Base-by-base conservation (phyloP, 2,797 vertebrate genomes). In the Botia kubotai region DNA sequence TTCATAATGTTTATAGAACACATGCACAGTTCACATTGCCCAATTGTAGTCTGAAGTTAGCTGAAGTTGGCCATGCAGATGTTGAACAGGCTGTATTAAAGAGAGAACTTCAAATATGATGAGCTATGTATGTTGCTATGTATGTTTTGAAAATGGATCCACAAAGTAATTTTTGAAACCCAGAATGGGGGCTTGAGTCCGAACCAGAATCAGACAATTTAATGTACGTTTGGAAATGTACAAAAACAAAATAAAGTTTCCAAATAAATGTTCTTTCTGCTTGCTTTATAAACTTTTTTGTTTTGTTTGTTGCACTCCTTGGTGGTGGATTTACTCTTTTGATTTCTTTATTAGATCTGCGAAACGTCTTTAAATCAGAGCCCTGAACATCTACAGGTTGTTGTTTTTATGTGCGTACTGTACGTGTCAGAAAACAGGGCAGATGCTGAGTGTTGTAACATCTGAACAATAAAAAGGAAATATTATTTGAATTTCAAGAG, bases 231-330 rank as follows among this genome's bases (percentile, higher is more conserved):
- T 83, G 79, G 81, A 92, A 82, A 78, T 92, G 92, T 89, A 91
- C 85, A 94, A 93, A 93, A 90, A 92, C 63, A 52, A 88, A 95
- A 95, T 95, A 94, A 95, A 95, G 87, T 92, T 93, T 93, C 89
- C 90, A 91, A 95, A 95, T 95, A 94, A 95, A 94, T 87, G 77
- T 89, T 92, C 85, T 88, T 87, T 90, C 84, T 87, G 92, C 92
- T 94, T 93, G 92, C 93, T 94, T 94, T 87, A 86, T 92, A 87
- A 89, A 75, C 83, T 73, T 81, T 83, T 66, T 14, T 79, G 48
- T 62, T 77, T 89, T 86, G 86, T 87, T 93, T 91, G 86, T 88
- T 90, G 88, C 88, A 84, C 85, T 89, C 81, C 86, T 85, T 71
- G 89, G 91, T 92, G 91, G 89, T 90, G 92, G 91, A 68, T 86